These are phyloP conservation scores for Chymomyza amoena DNA, from an alignment of 2,888 invertebrate species.

Conservation along the genomic window DNA sequence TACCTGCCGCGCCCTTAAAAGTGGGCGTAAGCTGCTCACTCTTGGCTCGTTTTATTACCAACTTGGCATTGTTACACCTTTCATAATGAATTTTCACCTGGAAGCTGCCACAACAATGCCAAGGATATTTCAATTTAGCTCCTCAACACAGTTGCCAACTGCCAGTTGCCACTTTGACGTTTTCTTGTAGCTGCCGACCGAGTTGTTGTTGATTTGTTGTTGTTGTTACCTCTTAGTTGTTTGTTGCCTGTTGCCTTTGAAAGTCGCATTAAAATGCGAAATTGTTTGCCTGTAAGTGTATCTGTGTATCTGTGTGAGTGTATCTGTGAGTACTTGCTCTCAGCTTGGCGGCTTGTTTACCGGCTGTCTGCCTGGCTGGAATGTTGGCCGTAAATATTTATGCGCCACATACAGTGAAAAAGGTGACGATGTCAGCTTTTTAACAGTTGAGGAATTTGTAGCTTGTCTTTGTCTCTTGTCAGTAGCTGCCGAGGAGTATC, in stretches of 20 bases:
- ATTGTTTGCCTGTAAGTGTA: neutral
- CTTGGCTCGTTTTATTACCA: constrained; percentile 60
- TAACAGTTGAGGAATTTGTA: constrained; percentile 69
- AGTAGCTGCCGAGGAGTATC: constrained; percentile 18
- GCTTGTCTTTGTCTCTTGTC: constrained; percentile 47
- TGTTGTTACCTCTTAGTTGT: constrained; percentile 2
- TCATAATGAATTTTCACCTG: constrained; percentile 56
- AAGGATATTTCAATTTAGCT: constrained; percentile 70
- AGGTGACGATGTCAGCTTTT: constrained; percentile 70
- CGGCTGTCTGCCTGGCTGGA: constrained; percentile 38
- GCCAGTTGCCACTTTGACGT: constrained; percentile 70
- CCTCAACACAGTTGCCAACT: constrained; percentile 39
- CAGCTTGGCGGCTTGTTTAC: constrained; percentile 9
- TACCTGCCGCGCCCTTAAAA: constrained; percentile 4
- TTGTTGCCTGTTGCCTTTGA: constrained; percentile 8
- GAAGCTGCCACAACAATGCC: constrained; percentile 60
- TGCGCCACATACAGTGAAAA: constrained; percentile 54
- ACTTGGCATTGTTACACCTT: constrained; percentile 68
- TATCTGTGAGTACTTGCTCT: neutral
- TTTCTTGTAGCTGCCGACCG: constrained; percentile 41
- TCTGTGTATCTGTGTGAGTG: neutral
- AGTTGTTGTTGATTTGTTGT: neutral
- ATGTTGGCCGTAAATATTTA: constrained; percentile 68
- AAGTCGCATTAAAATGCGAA: constrained; percentile 2
- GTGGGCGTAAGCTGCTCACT: neutral